phyloP scores from a whole-genome alignment of 2,797 vertebrate genomes.

The Aphelocoma californica region DNA sequence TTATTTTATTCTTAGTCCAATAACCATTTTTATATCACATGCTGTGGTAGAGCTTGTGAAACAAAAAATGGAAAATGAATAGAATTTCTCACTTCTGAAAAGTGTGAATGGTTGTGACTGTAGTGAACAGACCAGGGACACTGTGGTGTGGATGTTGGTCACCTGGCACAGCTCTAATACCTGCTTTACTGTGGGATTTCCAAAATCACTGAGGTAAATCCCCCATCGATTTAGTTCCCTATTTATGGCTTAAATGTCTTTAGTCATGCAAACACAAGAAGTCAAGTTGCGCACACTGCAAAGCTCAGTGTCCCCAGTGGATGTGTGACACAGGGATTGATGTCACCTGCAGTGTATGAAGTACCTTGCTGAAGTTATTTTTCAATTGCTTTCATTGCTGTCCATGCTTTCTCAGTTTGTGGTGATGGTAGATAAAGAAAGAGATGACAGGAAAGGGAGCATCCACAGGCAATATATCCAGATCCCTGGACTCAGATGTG shows the following conservation, averaged over 20 bases:
- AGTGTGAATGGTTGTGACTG: not conserved
- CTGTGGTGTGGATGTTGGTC: not conserved
- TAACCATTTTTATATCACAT: slow-evolving; percentile 18
- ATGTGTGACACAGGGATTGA: not conserved
- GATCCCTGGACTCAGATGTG: not conserved
- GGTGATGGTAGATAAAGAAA: not conserved
- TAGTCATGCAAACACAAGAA: not conserved
- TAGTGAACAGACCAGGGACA: not conserved
- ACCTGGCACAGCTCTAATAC: not conserved
- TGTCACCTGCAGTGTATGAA: not conserved
- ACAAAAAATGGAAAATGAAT: not conserved
- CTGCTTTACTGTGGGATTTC: not conserved
- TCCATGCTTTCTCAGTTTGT: not conserved
- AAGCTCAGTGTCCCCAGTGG: not conserved
- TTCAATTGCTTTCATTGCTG: not conserved
- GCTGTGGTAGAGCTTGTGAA: not conserved
- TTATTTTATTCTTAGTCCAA: slow-evolving; percentile 47
- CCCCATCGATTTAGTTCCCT: not conserved
- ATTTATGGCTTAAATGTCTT: not conserved
- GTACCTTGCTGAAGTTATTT: not conserved
- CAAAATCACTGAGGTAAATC: not conserved
- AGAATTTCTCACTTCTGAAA: not conserved
- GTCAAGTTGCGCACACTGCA: fast-evolving
- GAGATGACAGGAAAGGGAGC: not conserved
- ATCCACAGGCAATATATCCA: fast-evolving